These are phyloP conservation scores for Protonibea diacanthus DNA, from an alignment of 2,797 vertebrate species.

Conservation along the genomic window DNA sequence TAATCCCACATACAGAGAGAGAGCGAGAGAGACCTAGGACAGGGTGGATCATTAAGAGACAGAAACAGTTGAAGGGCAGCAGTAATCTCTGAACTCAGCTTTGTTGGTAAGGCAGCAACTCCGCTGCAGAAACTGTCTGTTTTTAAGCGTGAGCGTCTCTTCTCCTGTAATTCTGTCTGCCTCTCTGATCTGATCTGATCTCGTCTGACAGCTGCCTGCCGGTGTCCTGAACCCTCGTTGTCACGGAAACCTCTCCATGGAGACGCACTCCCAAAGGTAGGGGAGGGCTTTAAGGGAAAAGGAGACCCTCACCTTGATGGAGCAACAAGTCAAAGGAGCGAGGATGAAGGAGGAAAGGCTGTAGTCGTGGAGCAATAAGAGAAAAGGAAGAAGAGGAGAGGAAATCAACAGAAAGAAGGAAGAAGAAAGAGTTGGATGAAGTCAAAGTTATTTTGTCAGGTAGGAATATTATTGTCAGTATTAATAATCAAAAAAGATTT, in stretches of 20 bases:
- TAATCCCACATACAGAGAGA: slow-evolving; percentile 81
- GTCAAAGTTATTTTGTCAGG: slow-evolving; percentile 51
- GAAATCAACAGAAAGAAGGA: slow-evolving; percentile 29
- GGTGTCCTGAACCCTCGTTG: slow-evolving; percentile 73
- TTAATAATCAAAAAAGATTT: not conserved
- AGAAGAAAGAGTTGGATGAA: slow-evolving; percentile 44
- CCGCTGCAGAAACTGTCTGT: slow-evolving; percentile 11
- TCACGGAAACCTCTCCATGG: slow-evolving; percentile 82
- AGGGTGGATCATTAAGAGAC: slow-evolving; percentile 53
- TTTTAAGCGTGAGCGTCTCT: slow-evolving; percentile 24
- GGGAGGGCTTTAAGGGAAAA: slow-evolving; percentile 63
- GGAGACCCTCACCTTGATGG: slow-evolving; percentile 72
- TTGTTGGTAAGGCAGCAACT: slow-evolving; percentile 44
- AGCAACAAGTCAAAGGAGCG: slow-evolving; percentile 34
- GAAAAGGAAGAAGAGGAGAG: slow-evolving; percentile 29
- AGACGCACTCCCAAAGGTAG: slow-evolving; percentile 65
- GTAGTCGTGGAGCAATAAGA: slow-evolving; percentile 20
- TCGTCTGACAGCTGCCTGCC: slow-evolving; percentile 82
- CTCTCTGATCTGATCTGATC: slow-evolving; percentile 70
- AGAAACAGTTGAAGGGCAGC: slow-evolving; percentile 59
- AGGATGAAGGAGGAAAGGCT: slow-evolving; percentile 43
- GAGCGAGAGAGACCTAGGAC: slow-evolving; percentile 54
- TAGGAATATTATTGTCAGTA: slow-evolving; percentile 39
- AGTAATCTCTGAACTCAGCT: slow-evolving; percentile 55
- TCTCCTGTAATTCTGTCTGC: slow-evolving; percentile 72